These are phyloP conservation scores for Anguilla japonica DNA, from an alignment of 2,113 vertebrate genomes.

Conservation along the genomic window DNA sequence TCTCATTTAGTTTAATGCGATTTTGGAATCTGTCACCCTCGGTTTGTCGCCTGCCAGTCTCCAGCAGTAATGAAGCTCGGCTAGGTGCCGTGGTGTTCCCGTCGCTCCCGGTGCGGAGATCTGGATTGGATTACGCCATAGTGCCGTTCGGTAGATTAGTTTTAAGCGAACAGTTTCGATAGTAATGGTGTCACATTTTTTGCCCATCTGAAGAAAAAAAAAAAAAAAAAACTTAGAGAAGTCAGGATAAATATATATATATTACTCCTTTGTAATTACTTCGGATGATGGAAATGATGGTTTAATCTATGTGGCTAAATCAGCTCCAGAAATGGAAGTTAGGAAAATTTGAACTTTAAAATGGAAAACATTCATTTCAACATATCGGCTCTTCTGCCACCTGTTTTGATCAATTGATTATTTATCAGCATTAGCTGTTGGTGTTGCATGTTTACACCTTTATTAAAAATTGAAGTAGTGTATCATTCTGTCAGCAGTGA, in stretches of 20 bases:
- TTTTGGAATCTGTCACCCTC: constrained; percentile 69
- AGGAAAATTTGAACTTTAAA: background rate
- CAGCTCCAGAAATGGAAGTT: background rate
- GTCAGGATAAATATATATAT: background rate
- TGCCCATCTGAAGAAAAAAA: constrained; percentile 35
- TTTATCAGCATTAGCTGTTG: background rate
- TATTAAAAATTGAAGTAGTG: constrained; percentile 24
- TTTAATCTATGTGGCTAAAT: constrained; percentile 8
- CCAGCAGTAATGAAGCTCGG: constrained; percentile 46
- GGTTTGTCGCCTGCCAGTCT: constrained; percentile 68
- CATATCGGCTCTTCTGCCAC: too few relatives aligned
- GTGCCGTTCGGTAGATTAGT: constrained; percentile 43
- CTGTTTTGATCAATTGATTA: constrained; percentile 26
- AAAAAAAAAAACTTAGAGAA: constrained; percentile 1
- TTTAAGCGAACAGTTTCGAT: constrained; percentile 53
- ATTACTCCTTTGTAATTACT: constrained; percentile 23
- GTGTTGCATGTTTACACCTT: constrained; percentile 17
- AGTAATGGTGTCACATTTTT: constrained; percentile 45
- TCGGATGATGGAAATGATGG: background rate
- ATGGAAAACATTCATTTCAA: background rate
- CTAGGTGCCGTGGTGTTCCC: constrained; percentile 53
- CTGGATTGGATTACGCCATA: constrained; percentile 44
- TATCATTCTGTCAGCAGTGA: constrained; percentile 20
- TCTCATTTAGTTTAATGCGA: constrained; percentile 71
- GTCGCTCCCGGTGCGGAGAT: constrained; percentile 35